Percentiles rank a stretch among this genome's conserved stretches.
phyloP scores from a whole-genome alignment of 1,140 invertebrate genomes.

The Lamellibrachia luymesi region DNA sequence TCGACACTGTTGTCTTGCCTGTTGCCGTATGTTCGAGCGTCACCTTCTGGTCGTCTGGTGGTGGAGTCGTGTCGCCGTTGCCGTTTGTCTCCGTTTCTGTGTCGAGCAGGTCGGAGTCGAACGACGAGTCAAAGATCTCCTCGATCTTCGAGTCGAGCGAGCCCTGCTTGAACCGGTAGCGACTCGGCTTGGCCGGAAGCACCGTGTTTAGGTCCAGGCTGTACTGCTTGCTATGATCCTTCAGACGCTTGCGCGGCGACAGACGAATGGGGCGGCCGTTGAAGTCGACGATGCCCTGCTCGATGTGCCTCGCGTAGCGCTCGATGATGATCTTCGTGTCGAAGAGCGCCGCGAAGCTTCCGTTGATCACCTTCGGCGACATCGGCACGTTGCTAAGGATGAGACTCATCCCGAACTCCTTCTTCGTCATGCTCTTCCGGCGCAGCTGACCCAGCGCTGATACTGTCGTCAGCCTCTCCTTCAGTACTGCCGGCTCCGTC shows the following conservation, averaged over 20 bases:
- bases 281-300: slow-evolving; percentile 46
- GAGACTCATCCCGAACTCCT: slow-evolving; percentile 86
- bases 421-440: slow-evolving; percentile 34
- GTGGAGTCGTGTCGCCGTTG: not conserved
- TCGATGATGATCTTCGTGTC: slow-evolving; percentile 75
- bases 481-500: slow-evolving; percentile 56
- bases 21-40: not conserved
- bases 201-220: slow-evolving; percentile 45
- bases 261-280: slow-evolving; percentile 42
- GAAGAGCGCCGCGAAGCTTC: slow-evolving; percentile 91
- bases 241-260: slow-evolving; percentile 45
- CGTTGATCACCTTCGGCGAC: slow-evolving; percentile 96
- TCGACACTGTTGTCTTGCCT: not conserved
- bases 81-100: not conserved
- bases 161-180: slow-evolving; percentile 38
- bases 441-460: slow-evolving; percentile 16
- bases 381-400: slow-evolving; percentile 88
- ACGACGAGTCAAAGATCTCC: slow-evolving; percentile 46
- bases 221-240: slow-evolving; percentile 47
- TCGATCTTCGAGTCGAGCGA: slow-evolving; percentile 55
- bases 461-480: slow-evolving; percentile 24
- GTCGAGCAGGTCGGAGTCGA: slow-evolving; percentile 13
- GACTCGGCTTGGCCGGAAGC: slow-evolving; percentile 20
- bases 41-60: not conserved
- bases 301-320: slow-evolving; percentile 72